These are phyloP conservation scores for Aelia acuminata DNA, from an alignment of 2,888 invertebrate species.

Conservation along the genomic window DNA sequence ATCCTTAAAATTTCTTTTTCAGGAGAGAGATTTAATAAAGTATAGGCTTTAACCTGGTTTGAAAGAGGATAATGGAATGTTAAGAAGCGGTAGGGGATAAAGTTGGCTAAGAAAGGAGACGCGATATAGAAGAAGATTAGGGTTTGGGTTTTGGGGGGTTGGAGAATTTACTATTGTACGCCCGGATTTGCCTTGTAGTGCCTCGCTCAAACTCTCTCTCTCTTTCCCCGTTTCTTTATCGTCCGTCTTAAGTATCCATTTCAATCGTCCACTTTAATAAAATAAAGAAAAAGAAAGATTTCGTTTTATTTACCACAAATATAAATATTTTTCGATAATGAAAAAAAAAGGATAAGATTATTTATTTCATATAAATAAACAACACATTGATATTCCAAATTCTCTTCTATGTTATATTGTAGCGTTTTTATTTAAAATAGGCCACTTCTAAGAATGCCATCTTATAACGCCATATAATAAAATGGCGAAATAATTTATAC, in stretches of 20 bases:
- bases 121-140: slow-evolving; percentile 13
- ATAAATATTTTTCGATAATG: too few relatives aligned
- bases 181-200: not conserved
- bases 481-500: too few relatives aligned
- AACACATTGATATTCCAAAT: too few relatives aligned
- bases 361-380: too few relatives aligned
- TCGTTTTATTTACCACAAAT: not conserved
- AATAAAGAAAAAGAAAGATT: too few relatives aligned
- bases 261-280: not conserved
- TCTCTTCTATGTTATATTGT: too few relatives aligned
- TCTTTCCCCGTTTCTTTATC: not conserved
- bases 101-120: slow-evolving; percentile 9
- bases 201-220: not conserved
- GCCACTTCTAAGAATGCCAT: too few relatives aligned
- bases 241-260: not conserved
- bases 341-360: too few relatives aligned
- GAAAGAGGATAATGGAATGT: slow-evolving; percentile 34
- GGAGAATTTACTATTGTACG: slow-evolving; percentile 6
- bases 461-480: too few relatives aligned
- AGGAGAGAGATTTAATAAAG: slow-evolving; percentile 2
- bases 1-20: not conserved
- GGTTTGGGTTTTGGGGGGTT: not conserved
- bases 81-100: slow-evolving; percentile 31
- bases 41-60: slow-evolving; percentile 11
- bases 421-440: too few relatives aligned